Evolutionary conservation across 2,113 vertebrate genomes (phyloP).

Genomic region (Miniopterus natalensis): DNA sequence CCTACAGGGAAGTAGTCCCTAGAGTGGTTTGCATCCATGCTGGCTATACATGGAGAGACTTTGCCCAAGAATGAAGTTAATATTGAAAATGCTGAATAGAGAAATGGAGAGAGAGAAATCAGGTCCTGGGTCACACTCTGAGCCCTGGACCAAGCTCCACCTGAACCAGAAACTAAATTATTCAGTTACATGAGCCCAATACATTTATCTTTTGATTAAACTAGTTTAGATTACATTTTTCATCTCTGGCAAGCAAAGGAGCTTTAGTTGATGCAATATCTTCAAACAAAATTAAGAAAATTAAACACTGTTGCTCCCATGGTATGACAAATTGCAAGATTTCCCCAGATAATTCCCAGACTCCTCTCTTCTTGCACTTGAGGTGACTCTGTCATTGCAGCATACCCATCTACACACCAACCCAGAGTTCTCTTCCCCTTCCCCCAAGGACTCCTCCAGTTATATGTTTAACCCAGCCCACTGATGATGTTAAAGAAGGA

Average conservation of each 20-base stretch:
- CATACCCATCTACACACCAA: background rate
- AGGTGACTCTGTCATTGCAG: background rate
- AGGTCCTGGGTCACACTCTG: background rate
- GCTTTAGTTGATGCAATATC: conserved; percentile 25
- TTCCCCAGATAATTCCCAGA: conserved; percentile 50
- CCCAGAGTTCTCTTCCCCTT: conserved; percentile 8
- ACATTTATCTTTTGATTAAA: conserved; percentile 26
- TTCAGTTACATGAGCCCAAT: background rate
- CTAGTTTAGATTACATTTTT: conserved; percentile 30
- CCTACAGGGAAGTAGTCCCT: background rate
- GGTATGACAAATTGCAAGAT: conserved; percentile 17
- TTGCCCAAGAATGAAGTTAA: background rate
- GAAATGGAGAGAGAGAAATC: conserved; percentile 13
- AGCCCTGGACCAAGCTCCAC: background rate
- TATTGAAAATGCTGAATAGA: conserved; percentile 1
- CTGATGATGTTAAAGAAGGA: conserved; percentile 45
- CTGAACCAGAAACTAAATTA: conserved; percentile 12
- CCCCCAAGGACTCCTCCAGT: background rate
- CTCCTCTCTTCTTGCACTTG: background rate
- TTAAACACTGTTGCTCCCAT: conserved; percentile 6
- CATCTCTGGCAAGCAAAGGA: conserved; percentile 10
- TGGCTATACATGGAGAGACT: background rate
- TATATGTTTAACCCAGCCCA: background rate
- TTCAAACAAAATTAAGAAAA: conserved; percentile 47
- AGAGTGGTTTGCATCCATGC: background rate